Conservation (phyloP, 2,888 invertebrate species). For the Elgonia sp. region DNA sequence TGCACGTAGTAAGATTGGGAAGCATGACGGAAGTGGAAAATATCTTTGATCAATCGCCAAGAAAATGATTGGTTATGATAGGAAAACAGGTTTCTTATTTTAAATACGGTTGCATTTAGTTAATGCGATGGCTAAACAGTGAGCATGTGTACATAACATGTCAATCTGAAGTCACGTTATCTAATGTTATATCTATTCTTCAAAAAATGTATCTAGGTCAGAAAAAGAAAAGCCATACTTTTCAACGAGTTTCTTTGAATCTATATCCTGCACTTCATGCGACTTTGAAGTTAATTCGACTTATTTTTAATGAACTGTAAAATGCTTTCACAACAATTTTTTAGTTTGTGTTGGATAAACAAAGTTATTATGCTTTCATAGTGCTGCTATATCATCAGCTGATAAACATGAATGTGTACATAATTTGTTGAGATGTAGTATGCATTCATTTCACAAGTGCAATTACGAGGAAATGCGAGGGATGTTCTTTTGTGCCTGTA, state of each 20-base stretch:
- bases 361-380: constrained; percentile 39
- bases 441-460: constrained; percentile 37
- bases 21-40: constrained; percentile 53
- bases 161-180: constrained; percentile 14
- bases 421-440: constrained; percentile 44
- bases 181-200: constrained; percentile 5
- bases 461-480: constrained; percentile 50
- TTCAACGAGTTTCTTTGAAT: not conserved
- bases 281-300: not conserved
- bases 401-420: constrained; percentile 50
- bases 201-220: constrained; percentile 1
- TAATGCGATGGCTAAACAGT: constrained; percentile 32
- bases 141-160: constrained; percentile 16
- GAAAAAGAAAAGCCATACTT: not conserved
- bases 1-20: not conserved
- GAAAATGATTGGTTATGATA: constrained; percentile 51
- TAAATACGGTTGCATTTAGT: constrained; percentile 31
- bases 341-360: constrained; percentile 7
- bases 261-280: not conserved
- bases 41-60: constrained; percentile 53
- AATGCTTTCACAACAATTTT: constrained; percentile 20
- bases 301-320: constrained; percentile 1
- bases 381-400: constrained; percentile 22
- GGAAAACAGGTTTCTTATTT: constrained; percentile 44
- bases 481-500: constrained; percentile 31